Percentiles rank a stretch among this genome's conserved stretches.
phyloP scores from a whole-genome alignment of 2,113 vertebrate genomes.

The Coryphaenoides rupestris region DNA sequence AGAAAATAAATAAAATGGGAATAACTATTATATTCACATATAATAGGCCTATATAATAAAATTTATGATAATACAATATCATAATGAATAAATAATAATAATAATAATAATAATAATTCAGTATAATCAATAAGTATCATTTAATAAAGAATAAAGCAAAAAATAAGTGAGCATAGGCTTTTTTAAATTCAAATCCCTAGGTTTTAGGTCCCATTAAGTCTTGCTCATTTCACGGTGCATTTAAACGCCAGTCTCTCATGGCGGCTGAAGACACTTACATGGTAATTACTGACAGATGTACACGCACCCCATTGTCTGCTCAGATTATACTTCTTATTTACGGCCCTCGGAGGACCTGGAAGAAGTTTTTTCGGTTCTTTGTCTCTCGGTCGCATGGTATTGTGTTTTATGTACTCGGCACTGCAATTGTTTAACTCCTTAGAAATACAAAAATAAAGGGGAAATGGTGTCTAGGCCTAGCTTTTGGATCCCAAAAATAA shows the following conservation, averaged over 20 bases:
- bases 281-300: conserved; percentile 73
- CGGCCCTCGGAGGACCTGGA: conserved; percentile 35
- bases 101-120: no score
- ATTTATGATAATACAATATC: neutral
- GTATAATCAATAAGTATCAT: no score
- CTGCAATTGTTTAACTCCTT: neutral
- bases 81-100: no score
- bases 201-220: neutral
- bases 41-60: neutral
- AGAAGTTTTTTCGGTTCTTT: conserved; percentile 30
- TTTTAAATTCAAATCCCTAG: neutral
- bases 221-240: conserved; percentile 50
- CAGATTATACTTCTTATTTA: conserved; percentile 57
- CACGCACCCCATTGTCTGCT: conserved; percentile 54
- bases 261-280: conserved; percentile 11
- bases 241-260: conserved; percentile 31
- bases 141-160: conserved; percentile 1
- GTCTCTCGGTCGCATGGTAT: conserved; percentile 7
- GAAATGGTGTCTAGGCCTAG: no score
- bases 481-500: no score
- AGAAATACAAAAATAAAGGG: no score
- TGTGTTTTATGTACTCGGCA: conserved; percentile 9
- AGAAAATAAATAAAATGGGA: no score
- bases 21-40: no score
- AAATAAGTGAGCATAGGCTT: neutral